Base-by-base conservation (phyloP, 2,797 vertebrate species). In the Sebastes oblongus region DNA sequence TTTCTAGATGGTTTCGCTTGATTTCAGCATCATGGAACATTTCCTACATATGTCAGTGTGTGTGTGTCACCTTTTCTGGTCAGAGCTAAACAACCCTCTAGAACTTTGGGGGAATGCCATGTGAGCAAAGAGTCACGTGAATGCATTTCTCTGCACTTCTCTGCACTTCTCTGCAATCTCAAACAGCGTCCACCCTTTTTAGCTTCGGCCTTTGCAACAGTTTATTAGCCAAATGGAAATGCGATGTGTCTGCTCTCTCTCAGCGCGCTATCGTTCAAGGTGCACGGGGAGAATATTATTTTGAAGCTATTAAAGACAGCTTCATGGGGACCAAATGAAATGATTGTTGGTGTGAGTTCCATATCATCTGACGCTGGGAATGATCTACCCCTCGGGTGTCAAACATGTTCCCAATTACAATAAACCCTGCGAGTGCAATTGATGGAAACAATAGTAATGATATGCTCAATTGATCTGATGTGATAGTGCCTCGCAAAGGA, bases 401-500 rank as follows among this genome's bases (percentile, higher is more conserved):
- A 78, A 80, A 87, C 81, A 65, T 36, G 81, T 78, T 87, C 56
- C 79, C 87, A 90, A 89, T 92, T 91, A 85, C 78, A 75, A 88
- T 78, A 80, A 87, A 80, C 83, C 81, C 88, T 78, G 81, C 70
- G 8, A 81, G 79, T 83, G 29, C 73, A 27, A 52, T 14, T 75
- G 82, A 85, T 73, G 77, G 80, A 87, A 88, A 90, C 77, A 67
- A 60, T 76, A 25, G 72, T 60, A 84, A 90, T 88, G 64, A 93
- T 76, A 86, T 58, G 89, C 90, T 90, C 87, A 82, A 39, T 88
- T 88, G 88, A 88, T 88, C 79, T 83, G 85, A 86, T 80, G 62
- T 60, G 73, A 81, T 76, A 39, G 30, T 42, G 73, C 56, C 29
- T 62, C 0, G 18, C 82, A 81, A 78, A 14, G 18, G 46, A 50